Conservation (phyloP, 2,113 vertebrate genomes). For the Ellobius talpinus region DNA sequence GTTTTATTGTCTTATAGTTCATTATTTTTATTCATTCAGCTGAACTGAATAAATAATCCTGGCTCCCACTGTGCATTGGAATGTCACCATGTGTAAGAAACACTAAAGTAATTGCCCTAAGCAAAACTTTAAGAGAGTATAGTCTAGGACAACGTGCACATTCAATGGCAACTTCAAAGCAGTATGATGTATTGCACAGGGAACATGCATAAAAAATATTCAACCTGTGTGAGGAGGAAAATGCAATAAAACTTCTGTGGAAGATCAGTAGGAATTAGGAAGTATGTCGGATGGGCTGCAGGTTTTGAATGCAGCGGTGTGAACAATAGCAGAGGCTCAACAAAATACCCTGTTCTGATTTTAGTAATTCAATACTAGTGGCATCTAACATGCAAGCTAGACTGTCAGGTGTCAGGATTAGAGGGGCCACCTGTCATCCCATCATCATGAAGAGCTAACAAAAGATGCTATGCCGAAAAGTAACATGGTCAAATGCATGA, state of each 20-base stretch:
- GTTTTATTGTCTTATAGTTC: not conserved
- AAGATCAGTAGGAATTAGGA: not conserved
- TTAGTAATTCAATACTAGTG: not conserved
- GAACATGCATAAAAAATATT: not conserved
- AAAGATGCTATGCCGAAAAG: not conserved
- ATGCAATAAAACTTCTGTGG: not conserved
- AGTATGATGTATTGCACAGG: not conserved
- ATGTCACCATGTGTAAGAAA: not conserved
- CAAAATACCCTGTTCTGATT: not conserved
- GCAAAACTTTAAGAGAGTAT: not conserved
- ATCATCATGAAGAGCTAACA: not conserved
- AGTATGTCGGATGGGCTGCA: not conserved
- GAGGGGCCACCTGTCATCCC: not conserved
- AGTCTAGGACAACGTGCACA: not conserved
- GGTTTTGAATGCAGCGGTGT: not conserved
- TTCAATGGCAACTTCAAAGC: conserved; percentile 23
- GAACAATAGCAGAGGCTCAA: not conserved
- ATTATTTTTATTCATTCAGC: not conserved
- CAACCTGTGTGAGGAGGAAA: not conserved
- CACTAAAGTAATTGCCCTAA: not conserved
- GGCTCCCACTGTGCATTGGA: not conserved
- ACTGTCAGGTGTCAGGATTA: not conserved
- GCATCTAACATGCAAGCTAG: not conserved
- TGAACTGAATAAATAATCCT: conserved; percentile 12
- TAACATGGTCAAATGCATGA: not conserved